Base-by-base conservation (phyloP, 2,113 vertebrate genomes). In the Aphelocoma coerulescens region DNA sequence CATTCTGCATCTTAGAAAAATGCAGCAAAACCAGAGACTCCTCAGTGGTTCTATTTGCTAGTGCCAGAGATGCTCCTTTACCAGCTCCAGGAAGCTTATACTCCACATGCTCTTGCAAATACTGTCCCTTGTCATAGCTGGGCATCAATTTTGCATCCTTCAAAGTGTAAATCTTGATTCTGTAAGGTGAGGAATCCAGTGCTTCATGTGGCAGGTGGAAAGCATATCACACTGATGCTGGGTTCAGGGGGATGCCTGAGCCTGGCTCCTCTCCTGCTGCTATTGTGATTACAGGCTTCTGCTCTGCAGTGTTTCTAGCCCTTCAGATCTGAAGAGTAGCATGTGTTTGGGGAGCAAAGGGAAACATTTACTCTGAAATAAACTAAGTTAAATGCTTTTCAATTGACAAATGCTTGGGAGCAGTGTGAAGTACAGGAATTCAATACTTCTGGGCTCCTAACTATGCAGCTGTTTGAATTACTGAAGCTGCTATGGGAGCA, bases 341-440 rank as follows among this genome's bases (percentile, higher is more conserved):
- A 28, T 49, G 37, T 83, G n/a, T 76, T 62, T 52, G 30, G 23
- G 30, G 49, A 43, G 76, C 46, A 81, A 91, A 85, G 61, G n/a
- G 57, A 81, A 88, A 88, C 1, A 9, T 43, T 76, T 85, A 57
- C 27, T 93, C 74, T 77, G 66, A 75, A 91, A 71, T 46, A 71
- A 75, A 78, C 65, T 51, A 82, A 85, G 23, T 52, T 90, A 51
- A 91, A 90, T 59, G 61, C 39, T 88, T 93, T 65, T 71, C 39
- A 46, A 6, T 51, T 91, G 85, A 85, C 37, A 90, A 89, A 87
- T 88, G 39, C 55, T 65, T 62, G 48, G n/a, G 69, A 91, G 55
- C n/a, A 78, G 69, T 22, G 39, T 77, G 58, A 93, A 79, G 16
- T 41, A 68, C 28, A 52, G 44, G 73, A 74, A 85, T 89, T 48